These are phyloP conservation scores for Amblyjoppa fuscipennis DNA, from an alignment of 2,888 invertebrate genomes.

Conservation along the genomic window DNA sequence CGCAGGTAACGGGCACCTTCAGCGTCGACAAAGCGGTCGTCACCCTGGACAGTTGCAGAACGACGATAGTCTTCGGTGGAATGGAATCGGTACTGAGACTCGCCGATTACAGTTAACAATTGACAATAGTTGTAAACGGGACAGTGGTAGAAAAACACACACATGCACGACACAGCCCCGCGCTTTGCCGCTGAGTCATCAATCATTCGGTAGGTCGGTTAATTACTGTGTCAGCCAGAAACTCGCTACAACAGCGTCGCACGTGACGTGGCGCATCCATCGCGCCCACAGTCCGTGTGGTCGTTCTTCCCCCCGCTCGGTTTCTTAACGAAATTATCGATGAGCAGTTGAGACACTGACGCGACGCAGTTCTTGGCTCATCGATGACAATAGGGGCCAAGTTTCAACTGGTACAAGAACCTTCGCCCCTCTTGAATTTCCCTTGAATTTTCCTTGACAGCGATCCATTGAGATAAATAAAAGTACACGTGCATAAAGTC, in stretches of 20 bases:
- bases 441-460: background rate
- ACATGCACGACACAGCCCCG: background rate
- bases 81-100: constrained; percentile 79
- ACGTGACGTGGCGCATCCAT: constrained; percentile 44
- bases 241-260: constrained; percentile 60
- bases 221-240: constrained; percentile 55
- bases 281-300: constrained; percentile 10
- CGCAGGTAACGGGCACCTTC: constrained; percentile 77
- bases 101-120: constrained; percentile 73
- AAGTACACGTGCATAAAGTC: background rate
- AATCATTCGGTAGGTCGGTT: constrained; percentile 45
- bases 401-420: background rate
- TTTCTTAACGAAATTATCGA: constrained; percentile 76
- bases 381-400: constrained; percentile 69
- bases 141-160: constrained; percentile 4
- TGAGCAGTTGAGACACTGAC: constrained; percentile 70
- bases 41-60: constrained; percentile 78
- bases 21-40: constrained; percentile 78
- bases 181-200: constrained; percentile 33
- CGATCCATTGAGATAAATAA: background rate
- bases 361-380: constrained; percentile 67
- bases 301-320: background rate
- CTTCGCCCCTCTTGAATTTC: background rate
- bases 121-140: background rate
- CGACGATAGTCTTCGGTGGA: constrained; percentile 80